Evolutionary conservation across 2,797 vertebrate species (phyloP).

Genomic region (Chaenodraco wilsoni): DNA sequence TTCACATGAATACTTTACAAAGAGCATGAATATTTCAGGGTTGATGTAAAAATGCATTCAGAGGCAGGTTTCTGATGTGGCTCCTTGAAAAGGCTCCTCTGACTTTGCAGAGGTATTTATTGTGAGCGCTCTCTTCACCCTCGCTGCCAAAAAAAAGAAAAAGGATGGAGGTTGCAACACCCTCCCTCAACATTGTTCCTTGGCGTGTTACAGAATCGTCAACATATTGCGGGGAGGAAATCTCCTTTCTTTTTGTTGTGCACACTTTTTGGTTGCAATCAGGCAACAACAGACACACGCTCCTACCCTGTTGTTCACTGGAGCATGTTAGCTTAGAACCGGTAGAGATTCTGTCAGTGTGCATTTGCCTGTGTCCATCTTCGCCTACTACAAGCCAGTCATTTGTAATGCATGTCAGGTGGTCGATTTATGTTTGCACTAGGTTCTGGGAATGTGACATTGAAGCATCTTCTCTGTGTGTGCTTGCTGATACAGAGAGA

Average conservation of each 20-base stretch:
- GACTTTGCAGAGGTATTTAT: slow-evolving; percentile 77
- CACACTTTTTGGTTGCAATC: slow-evolving; percentile 50
- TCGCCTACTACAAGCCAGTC: slow-evolving; percentile 70
- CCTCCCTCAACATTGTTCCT: slow-evolving; percentile 61
- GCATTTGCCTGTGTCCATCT: slow-evolving; percentile 77
- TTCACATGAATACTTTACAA: slow-evolving; percentile 83
- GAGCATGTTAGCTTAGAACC: slow-evolving; percentile 53
- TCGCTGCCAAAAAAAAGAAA: slow-evolving; percentile 57
- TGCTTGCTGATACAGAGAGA: slow-evolving; percentile 42
- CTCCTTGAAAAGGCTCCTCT: slow-evolving; percentile 73
- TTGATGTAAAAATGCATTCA: slow-evolving; percentile 80
- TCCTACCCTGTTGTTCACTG: slow-evolving; percentile 49
- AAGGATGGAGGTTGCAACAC: slow-evolving; percentile 56
- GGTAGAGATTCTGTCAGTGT: slow-evolving; percentile 61
- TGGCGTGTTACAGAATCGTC: slow-evolving; percentile 55
- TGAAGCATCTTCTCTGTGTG: slow-evolving; percentile 53
- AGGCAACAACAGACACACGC: slow-evolving; percentile 33
- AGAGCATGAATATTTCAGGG: slow-evolving; percentile 83
- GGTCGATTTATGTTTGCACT: slow-evolving; percentile 75
- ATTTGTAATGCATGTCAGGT: slow-evolving; percentile 77
- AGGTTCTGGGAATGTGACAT: slow-evolving; percentile 71
- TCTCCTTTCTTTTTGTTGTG: slow-evolving; percentile 36
- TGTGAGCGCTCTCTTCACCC: slow-evolving; percentile 62
- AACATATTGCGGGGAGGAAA: slow-evolving; percentile 50
- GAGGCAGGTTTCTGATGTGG: slow-evolving; percentile 77